Evolutionary conservation across 2,797 vertebrate genomes (phyloP), one percentile per base, ranked within the genome.

Genomic region (Ceryle rudis): DNA sequence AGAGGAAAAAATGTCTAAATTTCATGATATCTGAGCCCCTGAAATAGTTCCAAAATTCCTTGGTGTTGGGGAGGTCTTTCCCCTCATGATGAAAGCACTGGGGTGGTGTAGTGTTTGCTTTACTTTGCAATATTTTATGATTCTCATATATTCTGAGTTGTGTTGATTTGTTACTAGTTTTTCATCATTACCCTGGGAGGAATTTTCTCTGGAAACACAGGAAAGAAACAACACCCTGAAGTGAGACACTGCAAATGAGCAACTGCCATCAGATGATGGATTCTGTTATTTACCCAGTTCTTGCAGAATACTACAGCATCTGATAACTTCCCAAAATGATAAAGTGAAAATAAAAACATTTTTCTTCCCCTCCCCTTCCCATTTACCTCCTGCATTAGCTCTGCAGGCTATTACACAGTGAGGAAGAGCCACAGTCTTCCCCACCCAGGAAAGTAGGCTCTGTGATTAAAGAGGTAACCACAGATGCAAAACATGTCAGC

Each of bases 111-210:
- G 60, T 90, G 88, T 89, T 95, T 81, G 64, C 70, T 96, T 94
- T 86, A 79, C 96, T 96, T 89, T 91, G 88, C 74, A 93, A 77
- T 96, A 82, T 92, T 96, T 95, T 82, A 92, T 86, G 67, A 90
- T 85, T 93, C 86, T 94, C 82, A 65, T 80, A 28, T 77, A 95
- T 80, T 94, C 78, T n/a, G 67, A 85, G 66, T 20, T 77, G 86
- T 89, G 96, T 57, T 94, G 95, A 95, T 95, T 94, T 96, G 95
- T 94, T 67, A 90, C 88, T 71, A 71, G 70, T 80, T 93, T 97
- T 92, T 91, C 91, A 84, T 94, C 77, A 19, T 57, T 78, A 71
- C 57, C 60, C 90, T 3, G 10, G n/a, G 86, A 94, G 88, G 90
- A 85, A 71, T 95, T 78, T 95, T 77, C 90, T 90, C 77, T 93